Percentiles rank a stretch among this genome's conserved stretches.
phyloP scores from a whole-genome alignment of 1,140 invertebrate species.

The Brachionus paranguensis region DNA sequence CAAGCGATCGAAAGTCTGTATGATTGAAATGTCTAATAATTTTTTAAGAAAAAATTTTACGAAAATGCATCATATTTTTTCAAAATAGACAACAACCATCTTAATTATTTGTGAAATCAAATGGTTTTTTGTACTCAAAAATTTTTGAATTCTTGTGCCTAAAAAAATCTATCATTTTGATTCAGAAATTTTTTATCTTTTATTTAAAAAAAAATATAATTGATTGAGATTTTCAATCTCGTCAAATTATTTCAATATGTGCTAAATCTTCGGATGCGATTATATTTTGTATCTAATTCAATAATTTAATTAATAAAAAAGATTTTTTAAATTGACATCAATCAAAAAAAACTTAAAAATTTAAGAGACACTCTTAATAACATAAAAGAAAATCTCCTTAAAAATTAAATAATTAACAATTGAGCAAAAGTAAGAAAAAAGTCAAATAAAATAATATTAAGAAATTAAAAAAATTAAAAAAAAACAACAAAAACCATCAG shows the following conservation, averaged over 20 bases:
- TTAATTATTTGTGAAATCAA: neutral
- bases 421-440: too few relatives aligned
- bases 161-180: neutral
- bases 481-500: too few relatives aligned
- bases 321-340: too few relatives aligned
- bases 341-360: too few relatives aligned
- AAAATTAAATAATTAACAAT: too few relatives aligned
- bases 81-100: neutral
- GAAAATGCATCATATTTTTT: too few relatives aligned
- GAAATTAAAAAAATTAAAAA: too few relatives aligned
- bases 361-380: too few relatives aligned
- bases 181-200: neutral
- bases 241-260: neutral
- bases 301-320: neutral
- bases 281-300: neutral
- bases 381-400: too few relatives aligned
- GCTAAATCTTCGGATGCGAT: neutral
- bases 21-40: neutral
- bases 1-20: constrained; percentile 38
- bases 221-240: neutral
- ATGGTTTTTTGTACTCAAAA: neutral
- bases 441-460: too few relatives aligned
- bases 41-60: neutral
- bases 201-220: neutral
- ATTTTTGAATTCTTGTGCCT: neutral